phyloP scores from a whole-genome alignment of 1,140 invertebrate species.

The Heliothis virescens region DNA sequence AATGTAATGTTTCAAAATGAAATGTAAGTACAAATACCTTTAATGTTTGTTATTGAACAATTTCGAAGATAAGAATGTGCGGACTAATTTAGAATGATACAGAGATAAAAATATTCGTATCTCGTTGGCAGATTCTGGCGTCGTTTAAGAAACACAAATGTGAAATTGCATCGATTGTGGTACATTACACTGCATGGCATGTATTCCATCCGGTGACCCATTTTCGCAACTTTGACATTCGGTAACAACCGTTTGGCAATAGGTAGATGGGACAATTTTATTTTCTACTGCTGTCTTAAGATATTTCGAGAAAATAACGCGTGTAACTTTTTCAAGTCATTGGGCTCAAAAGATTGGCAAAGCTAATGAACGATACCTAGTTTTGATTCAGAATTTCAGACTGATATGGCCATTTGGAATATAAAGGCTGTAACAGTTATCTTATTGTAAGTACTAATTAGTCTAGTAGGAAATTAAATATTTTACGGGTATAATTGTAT shows the following conservation, averaged over 20 bases:
- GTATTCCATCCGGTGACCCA: slow-evolving; percentile 77
- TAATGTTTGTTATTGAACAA: slow-evolving; percentile 30
- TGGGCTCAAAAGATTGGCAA: neutral
- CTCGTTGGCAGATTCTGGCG: slow-evolving; percentile 23
- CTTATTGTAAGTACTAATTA: neutral
- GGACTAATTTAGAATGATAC: slow-evolving; percentile 3
- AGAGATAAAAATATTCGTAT: slow-evolving; percentile 38
- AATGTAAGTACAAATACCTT: no score
- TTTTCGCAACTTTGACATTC: slow-evolving; percentile 78
- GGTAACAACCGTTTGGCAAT: slow-evolving; percentile 73
- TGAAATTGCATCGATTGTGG: slow-evolving; percentile 71
- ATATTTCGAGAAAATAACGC: slow-evolving; percentile 67
- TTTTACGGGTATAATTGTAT: neutral
- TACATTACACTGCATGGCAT: slow-evolving; percentile 64
- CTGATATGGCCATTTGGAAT: no score
- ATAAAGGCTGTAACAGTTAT: no score
- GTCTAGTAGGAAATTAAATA: neutral
- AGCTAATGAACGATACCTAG: no score
- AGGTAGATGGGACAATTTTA: slow-evolving; percentile 71
- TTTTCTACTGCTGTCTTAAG: slow-evolving; percentile 62
- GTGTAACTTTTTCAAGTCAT: neutral
- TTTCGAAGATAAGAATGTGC: slow-evolving; percentile 24
- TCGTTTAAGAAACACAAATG: slow-evolving; percentile 12
- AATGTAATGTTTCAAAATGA: slow-evolving; percentile 29
- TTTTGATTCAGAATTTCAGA: no score